Conservation (phyloP, 1,140 invertebrate genomes). For the Euglossa dilemma region DNA sequence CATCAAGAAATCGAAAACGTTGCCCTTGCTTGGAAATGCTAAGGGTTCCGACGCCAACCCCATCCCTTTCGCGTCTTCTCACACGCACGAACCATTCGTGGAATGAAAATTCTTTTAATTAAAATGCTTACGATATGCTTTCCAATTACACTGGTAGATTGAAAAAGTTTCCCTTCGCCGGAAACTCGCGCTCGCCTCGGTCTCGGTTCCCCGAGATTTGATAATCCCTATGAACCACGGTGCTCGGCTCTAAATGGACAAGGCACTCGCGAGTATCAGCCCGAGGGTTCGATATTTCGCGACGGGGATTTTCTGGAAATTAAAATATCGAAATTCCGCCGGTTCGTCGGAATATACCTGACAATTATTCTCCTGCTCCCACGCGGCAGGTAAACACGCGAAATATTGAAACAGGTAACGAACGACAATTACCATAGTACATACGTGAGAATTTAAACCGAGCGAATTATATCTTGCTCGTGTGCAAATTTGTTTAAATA, state of each 20-base stretch:
- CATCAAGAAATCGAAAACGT: constrained; percentile 11
- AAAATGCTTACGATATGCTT: constrained; percentile 12
- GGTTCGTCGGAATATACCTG: not conserved
- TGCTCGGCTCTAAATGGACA: no score
- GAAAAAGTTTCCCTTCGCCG: constrained; percentile 22
- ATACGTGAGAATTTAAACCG: not conserved
- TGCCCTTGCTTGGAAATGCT: not conserved
- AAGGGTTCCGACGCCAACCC: no score
- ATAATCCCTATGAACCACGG: not conserved
- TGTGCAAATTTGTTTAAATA: not conserved
- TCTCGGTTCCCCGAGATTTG: not conserved
- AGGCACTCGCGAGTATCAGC: not conserved
- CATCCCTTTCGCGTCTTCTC: no score
- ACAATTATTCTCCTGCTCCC: not conserved
- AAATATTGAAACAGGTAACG: not conserved
- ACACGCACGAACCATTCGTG: not conserved
- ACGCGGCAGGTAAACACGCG: no score
- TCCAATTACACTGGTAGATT: constrained; percentile 20
- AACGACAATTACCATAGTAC: not conserved
- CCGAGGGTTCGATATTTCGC: not conserved
- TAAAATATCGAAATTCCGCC: not conserved
- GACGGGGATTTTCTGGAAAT: not conserved
- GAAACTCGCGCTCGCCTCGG: not conserved
- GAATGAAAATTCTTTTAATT: constrained; percentile 27
- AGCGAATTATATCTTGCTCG: not conserved